Conservation (phyloP, 1,140 invertebrate genomes). For the Drosophila lini region DNA sequence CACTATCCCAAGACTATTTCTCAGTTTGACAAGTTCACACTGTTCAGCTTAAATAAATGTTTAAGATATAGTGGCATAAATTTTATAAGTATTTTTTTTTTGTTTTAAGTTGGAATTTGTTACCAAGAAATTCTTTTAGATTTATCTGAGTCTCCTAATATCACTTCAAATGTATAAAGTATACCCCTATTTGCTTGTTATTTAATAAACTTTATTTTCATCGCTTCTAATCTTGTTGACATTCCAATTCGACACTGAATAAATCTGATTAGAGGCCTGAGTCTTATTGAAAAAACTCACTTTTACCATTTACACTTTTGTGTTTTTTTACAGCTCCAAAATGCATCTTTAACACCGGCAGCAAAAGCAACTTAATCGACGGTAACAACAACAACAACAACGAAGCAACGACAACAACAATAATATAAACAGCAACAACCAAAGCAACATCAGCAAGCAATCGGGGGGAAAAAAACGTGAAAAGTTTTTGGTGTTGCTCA, state of each 20-base stretch:
- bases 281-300: slow-evolving; percentile 39
- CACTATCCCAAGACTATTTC: neutral
- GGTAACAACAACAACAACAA: slow-evolving; percentile 34
- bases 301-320: slow-evolving; percentile 53
- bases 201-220: neutral
- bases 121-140: neutral
- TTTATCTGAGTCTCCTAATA: neutral
- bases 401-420: slow-evolving; percentile 20
- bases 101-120: neutral
- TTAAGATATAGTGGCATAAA: neutral
- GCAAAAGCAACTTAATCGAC: slow-evolving; percentile 12
- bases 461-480: slow-evolving; percentile 16
- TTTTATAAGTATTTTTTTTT: neutral
- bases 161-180: neutral
- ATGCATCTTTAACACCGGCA: slow-evolving; percentile 64
- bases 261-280: slow-evolving; percentile 14
- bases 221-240: neutral
- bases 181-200: neutral
- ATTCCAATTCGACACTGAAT: slow-evolving; percentile 19
- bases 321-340: slow-evolving; percentile 51
- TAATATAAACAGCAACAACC: slow-evolving; percentile 20
- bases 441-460: slow-evolving; percentile 31
- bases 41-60: neutral
- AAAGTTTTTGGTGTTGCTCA: slow-evolving; percentile 53
- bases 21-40: neutral